phyloP scores from a whole-genome alignment of 2,888 invertebrate genomes.

The Balanococcus diminutus region DNA sequence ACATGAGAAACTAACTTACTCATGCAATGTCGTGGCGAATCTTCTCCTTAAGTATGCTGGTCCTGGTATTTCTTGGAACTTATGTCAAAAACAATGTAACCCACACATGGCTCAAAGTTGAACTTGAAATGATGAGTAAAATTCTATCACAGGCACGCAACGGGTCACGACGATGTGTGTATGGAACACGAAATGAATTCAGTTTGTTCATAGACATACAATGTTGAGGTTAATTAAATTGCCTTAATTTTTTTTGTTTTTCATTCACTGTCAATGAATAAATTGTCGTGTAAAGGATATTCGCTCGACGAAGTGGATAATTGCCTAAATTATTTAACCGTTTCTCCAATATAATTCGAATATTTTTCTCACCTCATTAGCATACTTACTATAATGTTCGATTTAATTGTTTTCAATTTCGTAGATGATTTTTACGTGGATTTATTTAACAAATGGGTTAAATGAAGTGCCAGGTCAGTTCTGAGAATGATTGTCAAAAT shows the following conservation, averaged over 20 bases:
- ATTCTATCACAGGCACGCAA: neutral
- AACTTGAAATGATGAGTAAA: constrained; percentile 12
- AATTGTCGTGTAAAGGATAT: constrained; percentile 24
- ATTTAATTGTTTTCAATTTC: neutral
- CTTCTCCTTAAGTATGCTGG: neutral
- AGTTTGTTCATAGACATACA: neutral
- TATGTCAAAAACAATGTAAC: neutral
- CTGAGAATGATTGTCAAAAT: too few species aligned
- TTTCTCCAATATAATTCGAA: neutral
- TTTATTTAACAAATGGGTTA: neutral
- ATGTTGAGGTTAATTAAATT: neutral
- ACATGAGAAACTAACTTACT: neutral
- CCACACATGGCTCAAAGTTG: neutral
- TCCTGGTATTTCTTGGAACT: neutral
- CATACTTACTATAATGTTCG: neutral
- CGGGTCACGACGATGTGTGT: neutral
- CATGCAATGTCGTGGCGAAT: neutral
- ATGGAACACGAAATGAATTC: neutral
- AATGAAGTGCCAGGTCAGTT: too few species aligned
- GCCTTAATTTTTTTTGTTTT: constrained; percentile 12
- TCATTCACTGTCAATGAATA: constrained; percentile 11
- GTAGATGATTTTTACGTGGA: too few species aligned
- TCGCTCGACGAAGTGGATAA: neutral
- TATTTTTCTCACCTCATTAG: neutral
- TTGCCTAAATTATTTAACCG: neutral